A percentile compares a stretch with the other conserved stretches of the same genome.
Conservation (phyloP, 2,113 vertebrate species). For the Poicephalus gulielmi region DNA sequence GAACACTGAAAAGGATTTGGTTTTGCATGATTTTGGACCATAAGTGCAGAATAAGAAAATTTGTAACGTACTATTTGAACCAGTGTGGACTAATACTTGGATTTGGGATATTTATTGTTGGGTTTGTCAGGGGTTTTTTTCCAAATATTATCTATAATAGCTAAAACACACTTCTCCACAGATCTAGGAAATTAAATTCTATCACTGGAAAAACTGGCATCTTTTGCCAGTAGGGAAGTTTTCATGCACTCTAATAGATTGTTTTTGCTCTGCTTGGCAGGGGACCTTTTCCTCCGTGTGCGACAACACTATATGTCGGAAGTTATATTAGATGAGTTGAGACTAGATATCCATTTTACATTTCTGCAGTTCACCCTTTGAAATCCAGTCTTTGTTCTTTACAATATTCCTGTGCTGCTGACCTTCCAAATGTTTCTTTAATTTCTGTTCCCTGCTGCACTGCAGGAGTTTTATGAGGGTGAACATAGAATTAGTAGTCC, state of each 20-base stretch:
- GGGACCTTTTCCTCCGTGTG: background rate
- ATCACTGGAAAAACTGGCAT: background rate
- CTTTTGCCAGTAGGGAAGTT: background rate
- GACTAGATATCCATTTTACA: background rate
- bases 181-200: background rate
- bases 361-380: conserved; percentile 37
- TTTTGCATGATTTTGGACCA: background rate
- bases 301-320: background rate
- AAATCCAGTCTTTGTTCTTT: conserved; percentile 57
- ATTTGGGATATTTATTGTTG: background rate
- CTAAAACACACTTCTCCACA: background rate
- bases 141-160: background rate
- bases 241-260: conserved; percentile 17
- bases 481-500: conserved; percentile 74
- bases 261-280: conserved; percentile 34
- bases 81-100: background rate
- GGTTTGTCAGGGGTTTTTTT: background rate
- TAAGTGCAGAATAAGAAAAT: background rate
- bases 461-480: conserved; percentile 73
- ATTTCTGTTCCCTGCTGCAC: conserved; percentile 66
- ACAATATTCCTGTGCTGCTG: conserved; percentile 57
- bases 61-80: background rate
- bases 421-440: conserved; percentile 74
- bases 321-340: background rate
- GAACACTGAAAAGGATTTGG: background rate